A percentile compares a stretch with the other conserved stretches of the same genome.
These are phyloP conservation scores for Oscheius sp. DNA, from an alignment of 2,888 invertebrate species.

Conservation along the genomic window DNA sequence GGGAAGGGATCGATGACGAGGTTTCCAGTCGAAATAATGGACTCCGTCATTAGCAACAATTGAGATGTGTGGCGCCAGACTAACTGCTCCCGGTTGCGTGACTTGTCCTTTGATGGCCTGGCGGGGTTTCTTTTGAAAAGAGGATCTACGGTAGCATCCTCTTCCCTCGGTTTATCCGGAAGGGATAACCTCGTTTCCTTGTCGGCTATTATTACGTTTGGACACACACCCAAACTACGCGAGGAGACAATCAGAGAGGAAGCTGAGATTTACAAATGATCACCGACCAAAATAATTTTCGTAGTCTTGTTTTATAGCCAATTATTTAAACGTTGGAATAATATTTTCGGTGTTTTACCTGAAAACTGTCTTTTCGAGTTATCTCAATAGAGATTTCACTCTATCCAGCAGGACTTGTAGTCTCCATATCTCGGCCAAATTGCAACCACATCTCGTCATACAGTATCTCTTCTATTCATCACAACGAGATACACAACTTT, in stretches of 20 bases:
- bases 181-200: conserved; percentile 16
- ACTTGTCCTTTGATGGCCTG: conserved; percentile 6
- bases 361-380: too few relatives aligned
- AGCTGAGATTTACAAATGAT: not conserved
- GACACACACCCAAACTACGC: not conserved
- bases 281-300: not conserved
- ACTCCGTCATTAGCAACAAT: conserved; percentile 29
- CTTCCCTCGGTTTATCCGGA: conserved; percentile 16
- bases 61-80: conserved; percentile 22
- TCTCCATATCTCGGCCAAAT: too few relatives aligned
- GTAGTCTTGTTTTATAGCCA: not conserved
- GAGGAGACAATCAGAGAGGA: conserved; percentile 4
- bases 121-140: not conserved
- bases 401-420: too few relatives aligned
- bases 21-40: conserved; percentile 20
- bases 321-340: too few relatives aligned
- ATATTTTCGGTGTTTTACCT: too few relatives aligned
- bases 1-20: conserved; percentile 24
- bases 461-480: too few relatives aligned
- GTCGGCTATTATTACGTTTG: conserved; percentile 29
- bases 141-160: not conserved
- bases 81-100: conserved; percentile 17
- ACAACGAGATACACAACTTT: too few relatives aligned
- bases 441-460: too few relatives aligned
- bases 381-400: too few relatives aligned